Conservation (phyloP, 2,113 vertebrate genomes). For the Ursus arctos region DNA sequence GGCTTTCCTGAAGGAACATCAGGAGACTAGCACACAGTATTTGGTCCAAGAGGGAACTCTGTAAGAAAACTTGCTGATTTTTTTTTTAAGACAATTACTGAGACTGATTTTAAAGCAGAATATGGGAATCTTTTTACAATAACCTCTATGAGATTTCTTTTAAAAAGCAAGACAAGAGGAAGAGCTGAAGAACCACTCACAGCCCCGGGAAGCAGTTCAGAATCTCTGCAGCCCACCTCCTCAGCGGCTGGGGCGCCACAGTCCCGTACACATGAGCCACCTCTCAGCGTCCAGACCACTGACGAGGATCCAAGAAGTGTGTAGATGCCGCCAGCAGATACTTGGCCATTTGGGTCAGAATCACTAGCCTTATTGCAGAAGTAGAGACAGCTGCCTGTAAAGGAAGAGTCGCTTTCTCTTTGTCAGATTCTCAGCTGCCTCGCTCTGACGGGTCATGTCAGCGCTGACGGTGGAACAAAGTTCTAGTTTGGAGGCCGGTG, state of each 20-base stretch:
- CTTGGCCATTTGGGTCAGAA: slow-evolving; percentile 5
- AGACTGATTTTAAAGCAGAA: not conserved
- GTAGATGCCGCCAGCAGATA: not conserved
- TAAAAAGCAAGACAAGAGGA: not conserved
- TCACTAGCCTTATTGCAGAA: not conserved
- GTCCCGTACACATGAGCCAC: not conserved
- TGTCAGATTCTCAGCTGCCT: not conserved
- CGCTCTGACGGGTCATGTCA: not conserved
- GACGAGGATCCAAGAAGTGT: not conserved
- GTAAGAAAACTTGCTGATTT: not conserved
- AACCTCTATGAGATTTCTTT: not conserved
- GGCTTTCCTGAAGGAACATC: not conserved
- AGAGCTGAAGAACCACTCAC: not conserved
- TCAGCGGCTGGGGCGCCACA: not conserved
- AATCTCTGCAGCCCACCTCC: not conserved
- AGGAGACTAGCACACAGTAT: not conserved
- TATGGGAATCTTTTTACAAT: not conserved
- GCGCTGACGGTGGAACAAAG: not conserved
- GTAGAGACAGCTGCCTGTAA: not conserved
- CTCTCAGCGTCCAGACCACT: not conserved
- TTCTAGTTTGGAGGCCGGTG: not conserved
- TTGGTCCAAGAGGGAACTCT: not conserved
- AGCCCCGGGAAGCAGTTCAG: not conserved
- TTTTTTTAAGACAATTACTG: not conserved
- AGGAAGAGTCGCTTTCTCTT: not conserved